Evolutionary conservation across 2,797 vertebrate genomes (phyloP), one percentile per base, ranked within the genome.

Genomic region (Silurus lanzhouensis): DNA sequence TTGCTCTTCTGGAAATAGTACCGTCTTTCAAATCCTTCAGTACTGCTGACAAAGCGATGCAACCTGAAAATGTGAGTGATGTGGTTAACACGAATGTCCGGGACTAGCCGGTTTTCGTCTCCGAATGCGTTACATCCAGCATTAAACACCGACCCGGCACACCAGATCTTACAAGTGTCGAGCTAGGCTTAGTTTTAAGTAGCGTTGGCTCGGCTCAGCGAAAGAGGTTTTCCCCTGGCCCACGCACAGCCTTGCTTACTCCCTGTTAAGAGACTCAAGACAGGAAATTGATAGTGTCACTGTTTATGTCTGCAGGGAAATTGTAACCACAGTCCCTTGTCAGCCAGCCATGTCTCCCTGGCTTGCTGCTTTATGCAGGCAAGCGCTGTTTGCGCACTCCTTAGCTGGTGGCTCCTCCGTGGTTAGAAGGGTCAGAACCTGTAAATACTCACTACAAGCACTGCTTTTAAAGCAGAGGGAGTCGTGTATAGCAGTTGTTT

Each of bases 201-300:
- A 66, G 17, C 76, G 48, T 63, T 83, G 78, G 88, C 84, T 55
- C 25, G 10, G 85, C 55, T 85, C 52, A 71, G 84, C 10, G 70
- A 85, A 74, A 38, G 72, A 88, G 87, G 87, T 79, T 87, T 10
- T 89, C 86, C 88, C 86, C 86, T 81, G 83, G 86, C 86, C 86
- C 86, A 89, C 75, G 71, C 86, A 85, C 68, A 77, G 84, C 77
- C 81, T 86, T 82, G 85, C 82, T 87, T 81, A 74, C 85, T 87
- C 89, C 85, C 88, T 89, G 89, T 79, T 88, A 81, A 86, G 87
- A 91, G 82, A 89, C 79, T 46, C 85, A 70, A 86, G 89, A 90
- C 91, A 94, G 94, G 94, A 95, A 94, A 94, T 92, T 90, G 15
- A 90, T 92, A 91, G 93, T 94, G 94, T 94, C 93, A 92, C 87